Conservation (phyloP, 1,140 invertebrate species). For the Gonioctena quinquepunctata region DNA sequence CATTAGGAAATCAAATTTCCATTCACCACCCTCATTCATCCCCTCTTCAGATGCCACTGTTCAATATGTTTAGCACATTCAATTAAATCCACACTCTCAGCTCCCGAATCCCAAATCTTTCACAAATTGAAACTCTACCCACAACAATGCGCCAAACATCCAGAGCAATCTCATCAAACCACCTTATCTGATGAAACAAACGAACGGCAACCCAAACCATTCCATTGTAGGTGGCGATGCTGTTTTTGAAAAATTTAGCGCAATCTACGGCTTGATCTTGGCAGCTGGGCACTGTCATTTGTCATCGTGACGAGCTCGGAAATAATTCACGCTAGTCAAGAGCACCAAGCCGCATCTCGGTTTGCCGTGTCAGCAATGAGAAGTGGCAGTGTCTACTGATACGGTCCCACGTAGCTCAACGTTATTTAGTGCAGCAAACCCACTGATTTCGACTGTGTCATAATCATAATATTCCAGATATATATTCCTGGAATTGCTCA, state of each 20-base stretch:
- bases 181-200: constrained; percentile 18
- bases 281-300: constrained; percentile 31
- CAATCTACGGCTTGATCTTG: constrained; percentile 28
- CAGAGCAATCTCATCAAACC: not conserved
- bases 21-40: too few relatives aligned
- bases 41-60: too few relatives aligned
- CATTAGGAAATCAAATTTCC: too few relatives aligned
- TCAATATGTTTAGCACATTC: not conserved
- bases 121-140: not conserved
- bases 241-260: constrained; percentile 28
- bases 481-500: too few relatives aligned
- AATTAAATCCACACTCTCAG: not conserved
- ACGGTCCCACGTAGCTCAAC: too few relatives aligned
- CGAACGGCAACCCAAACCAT: not conserved
- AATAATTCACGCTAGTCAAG: constrained; percentile 27
- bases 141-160: not conserved
- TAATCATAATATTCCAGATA: too few relatives aligned
- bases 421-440: too few relatives aligned
- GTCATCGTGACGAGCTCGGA: constrained; percentile 23
- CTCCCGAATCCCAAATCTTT: not conserved
- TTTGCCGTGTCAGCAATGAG: not conserved
- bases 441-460: too few relatives aligned
- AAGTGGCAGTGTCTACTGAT: not conserved
- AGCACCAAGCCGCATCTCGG: constrained; percentile 20
- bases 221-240: not conserved